phyloP scores from a whole-genome alignment of 2,797 vertebrate species.

The Rhabdophis nuchalis region DNA sequence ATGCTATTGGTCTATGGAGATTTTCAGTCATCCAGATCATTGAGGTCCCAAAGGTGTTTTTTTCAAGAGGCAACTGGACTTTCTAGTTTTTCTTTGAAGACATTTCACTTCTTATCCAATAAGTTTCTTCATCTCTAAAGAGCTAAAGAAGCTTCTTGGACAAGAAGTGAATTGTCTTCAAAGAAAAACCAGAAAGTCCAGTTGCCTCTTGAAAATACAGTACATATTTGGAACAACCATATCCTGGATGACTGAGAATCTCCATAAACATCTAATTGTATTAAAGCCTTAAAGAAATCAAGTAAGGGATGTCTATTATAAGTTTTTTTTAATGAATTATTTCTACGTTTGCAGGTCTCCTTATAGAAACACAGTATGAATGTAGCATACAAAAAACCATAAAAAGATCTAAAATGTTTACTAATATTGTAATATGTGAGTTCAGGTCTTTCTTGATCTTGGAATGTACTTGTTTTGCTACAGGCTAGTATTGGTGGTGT shows the following conservation, averaged over 20 bases:
- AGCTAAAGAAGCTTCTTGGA: no score
- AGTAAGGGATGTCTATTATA: background rate
- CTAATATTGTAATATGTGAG: background rate
- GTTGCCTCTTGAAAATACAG: no score
- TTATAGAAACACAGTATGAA: background rate
- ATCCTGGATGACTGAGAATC: no score
- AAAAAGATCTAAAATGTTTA: background rate
- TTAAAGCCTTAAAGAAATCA: background rate
- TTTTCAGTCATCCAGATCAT: no score
- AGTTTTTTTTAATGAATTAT: background rate
- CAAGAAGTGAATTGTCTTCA: no score
- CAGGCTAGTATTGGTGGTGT: background rate
- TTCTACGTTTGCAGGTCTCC: background rate
- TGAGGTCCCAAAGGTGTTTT: no score
- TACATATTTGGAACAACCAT: no score
- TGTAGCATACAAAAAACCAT: background rate
- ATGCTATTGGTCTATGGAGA: background rate
- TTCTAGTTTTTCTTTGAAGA: no score
- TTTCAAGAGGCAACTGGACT: no score
- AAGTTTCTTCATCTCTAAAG: no score
- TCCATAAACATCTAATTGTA: background rate
- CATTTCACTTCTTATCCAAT: no score
- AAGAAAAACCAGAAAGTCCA: no score
- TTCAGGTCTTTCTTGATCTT: background rate
- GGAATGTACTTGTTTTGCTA: background rate